Percentiles rank a stretch among this genome's conserved stretches.
Evolutionary conservation across 2,888 invertebrate species (phyloP).

Genomic region (Panzeria rudis): DNA sequence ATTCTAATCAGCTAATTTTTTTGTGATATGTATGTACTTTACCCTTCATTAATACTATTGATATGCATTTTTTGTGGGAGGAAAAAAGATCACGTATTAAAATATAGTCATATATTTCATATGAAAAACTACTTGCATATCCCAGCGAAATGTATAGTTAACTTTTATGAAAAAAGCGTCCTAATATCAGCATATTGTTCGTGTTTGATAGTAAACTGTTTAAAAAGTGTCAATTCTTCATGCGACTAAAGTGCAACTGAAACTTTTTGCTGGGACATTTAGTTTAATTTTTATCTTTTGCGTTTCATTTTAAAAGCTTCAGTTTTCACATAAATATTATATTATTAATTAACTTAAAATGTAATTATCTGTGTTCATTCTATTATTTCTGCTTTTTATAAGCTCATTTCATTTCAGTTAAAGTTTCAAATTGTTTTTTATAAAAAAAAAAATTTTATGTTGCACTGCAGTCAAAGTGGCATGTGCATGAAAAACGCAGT

Average conservation of each 20-base stretch:
- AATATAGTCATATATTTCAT: not conserved
- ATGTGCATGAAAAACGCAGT: not conserved
- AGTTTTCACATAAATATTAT: not conserved
- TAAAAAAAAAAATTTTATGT: not conserved
- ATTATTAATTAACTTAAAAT: not conserved
- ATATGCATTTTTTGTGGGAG: slow-evolving; percentile 46
- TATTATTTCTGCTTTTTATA: not conserved
- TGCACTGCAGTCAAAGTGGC: not conserved
- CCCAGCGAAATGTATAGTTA: not conserved
- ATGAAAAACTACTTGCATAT: not conserved
- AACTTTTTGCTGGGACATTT: slow-evolving; percentile 18
- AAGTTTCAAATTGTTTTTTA: not conserved
- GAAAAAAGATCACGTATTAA: not conserved
- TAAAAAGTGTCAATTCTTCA: no score
- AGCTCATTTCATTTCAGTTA: not conserved
- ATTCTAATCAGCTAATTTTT: no score
- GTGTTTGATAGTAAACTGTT: not conserved
- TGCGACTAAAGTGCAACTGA: no score
- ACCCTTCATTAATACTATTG: no score
- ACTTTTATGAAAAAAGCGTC: not conserved
- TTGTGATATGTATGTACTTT: no score
- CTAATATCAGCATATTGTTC: no score
- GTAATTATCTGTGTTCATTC: slow-evolving; percentile 17
- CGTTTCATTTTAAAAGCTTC: not conserved
- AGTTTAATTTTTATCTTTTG: not conserved